These are phyloP conservation scores for Rhynchotus rufescens DNA, from an alignment of 2,797 vertebrate genomes.

Conservation along the genomic window DNA sequence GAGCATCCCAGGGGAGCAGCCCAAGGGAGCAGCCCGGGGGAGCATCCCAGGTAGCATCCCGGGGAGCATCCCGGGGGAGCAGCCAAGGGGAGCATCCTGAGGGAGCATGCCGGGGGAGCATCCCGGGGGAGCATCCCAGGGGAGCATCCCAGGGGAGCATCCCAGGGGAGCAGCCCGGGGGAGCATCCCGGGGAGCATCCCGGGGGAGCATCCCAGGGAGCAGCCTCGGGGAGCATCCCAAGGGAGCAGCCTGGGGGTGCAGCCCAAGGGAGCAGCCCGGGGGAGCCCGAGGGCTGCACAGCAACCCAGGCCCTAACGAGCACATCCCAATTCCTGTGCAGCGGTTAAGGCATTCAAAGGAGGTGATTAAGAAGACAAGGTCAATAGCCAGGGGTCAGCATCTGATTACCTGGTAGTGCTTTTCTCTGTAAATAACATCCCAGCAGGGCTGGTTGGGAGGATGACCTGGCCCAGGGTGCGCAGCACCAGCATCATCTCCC, in stretches of 20 bases:
- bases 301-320: not conserved
- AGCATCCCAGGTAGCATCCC: too few species aligned
- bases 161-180: too few species aligned
- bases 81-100: too few species aligned
- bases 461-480: not conserved
- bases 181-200: too few species aligned
- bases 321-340: not conserved
- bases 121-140: too few species aligned
- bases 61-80: too few species aligned
- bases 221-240: too few species aligned
- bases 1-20: too few species aligned
- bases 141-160: too few species aligned
- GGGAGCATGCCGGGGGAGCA: too few species aligned
- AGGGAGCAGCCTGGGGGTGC: too few species aligned
- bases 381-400: conserved; percentile 24
- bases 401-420: not conserved
- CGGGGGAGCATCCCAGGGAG: not conserved
- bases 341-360: not conserved
- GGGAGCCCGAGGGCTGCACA: not conserved
- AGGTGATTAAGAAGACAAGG: conserved; percentile 1
- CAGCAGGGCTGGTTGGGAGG: not conserved
- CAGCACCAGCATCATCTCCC: not conserved
- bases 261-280: not conserved
- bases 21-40: too few species aligned
- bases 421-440: not conserved